Base-by-base conservation (phyloP, 2,113 vertebrate genomes). In the Cephalopholis sonnerati region DNA sequence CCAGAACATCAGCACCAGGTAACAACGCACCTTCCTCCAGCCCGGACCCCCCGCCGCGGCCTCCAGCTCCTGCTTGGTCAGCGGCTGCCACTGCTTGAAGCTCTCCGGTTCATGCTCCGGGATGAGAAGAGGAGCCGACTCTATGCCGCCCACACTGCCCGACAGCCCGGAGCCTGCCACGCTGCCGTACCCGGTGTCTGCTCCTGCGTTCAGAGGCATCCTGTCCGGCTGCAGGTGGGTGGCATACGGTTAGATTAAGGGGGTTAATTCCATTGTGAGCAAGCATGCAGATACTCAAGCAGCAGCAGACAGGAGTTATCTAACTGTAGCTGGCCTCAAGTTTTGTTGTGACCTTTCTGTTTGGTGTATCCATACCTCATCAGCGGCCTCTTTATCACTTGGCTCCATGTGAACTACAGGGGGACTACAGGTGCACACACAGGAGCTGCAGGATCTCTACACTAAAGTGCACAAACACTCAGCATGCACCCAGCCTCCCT, bases 1-100 rank as follows among this genome's bases (percentile, higher is more conserved):
- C 94, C 95, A 96, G 88, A 96, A 96, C n/a, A 94, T 17, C 61
- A 93, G 1, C 54, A 95, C 70, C 76, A 95, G 84, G 46, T 92
- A 87, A 17, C 62, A 79, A 8, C 94, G 96, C 20, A 91, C 46
- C 25, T 57, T 95, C 66, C 69, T 92, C 96, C 96, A 96, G 0
- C 82, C 73, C 0, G 92, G 77, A 1, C 93, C 87, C 1, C 92
- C 92, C 0, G 94, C 95, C 0, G n/a, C 78, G 0, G 22, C 51
- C 74, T 92, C 81, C 79, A 96, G 89, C 88, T 95, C 90, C 22
- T 89, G 83, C 77, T 74, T 92, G 75, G 3, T 84, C 87, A 95
- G 3, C 6, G 94, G 93, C 53, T 54, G 82, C 94, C 91, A 93
- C 12, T 2, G 4, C 15, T 25, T 6, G 1, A 0, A 63, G 3